These are phyloP conservation scores for Lepidurus couesii DNA, from an alignment of 1,140 invertebrate species.

Conservation along the genomic window DNA sequence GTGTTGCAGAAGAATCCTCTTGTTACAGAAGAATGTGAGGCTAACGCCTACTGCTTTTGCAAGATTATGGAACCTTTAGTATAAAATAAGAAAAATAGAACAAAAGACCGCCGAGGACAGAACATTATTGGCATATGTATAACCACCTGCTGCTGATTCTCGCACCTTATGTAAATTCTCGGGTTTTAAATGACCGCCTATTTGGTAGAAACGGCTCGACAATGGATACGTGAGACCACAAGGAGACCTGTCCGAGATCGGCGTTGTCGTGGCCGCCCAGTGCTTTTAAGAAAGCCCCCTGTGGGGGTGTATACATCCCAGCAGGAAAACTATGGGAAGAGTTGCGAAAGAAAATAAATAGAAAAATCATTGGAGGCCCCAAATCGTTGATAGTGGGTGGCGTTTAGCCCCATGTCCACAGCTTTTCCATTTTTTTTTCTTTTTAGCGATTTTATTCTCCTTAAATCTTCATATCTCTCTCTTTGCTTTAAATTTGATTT, in stretches of 20 bases:
- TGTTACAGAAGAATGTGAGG: too few relatives aligned
- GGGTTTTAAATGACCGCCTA: background rate
- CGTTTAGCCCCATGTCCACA: background rate
- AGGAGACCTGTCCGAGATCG: background rate
- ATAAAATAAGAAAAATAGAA: too few relatives aligned
- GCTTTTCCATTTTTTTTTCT: background rate
- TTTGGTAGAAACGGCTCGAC: background rate
- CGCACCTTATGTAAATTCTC: background rate
- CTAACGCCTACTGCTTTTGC: too few relatives aligned
- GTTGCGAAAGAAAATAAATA: background rate
- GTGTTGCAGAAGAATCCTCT: too few relatives aligned
- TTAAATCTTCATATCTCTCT: background rate
- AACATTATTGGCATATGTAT: background rate
- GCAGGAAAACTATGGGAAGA: background rate
- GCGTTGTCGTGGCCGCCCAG: constrained; percentile 7
- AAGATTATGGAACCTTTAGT: too few relatives aligned
- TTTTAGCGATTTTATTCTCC: background rate
- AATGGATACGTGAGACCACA: constrained; percentile 5
- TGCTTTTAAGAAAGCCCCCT: constrained; percentile 8
- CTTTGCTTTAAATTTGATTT: background rate
- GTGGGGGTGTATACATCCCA: background rate
- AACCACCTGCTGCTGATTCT: constrained; percentile 11
- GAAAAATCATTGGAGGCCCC: background rate
- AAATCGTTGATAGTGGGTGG: background rate
- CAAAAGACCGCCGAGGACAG: background rate